Conservation (phyloP, 2,797 vertebrate genomes). For the Sebastes nivosus region DNA sequence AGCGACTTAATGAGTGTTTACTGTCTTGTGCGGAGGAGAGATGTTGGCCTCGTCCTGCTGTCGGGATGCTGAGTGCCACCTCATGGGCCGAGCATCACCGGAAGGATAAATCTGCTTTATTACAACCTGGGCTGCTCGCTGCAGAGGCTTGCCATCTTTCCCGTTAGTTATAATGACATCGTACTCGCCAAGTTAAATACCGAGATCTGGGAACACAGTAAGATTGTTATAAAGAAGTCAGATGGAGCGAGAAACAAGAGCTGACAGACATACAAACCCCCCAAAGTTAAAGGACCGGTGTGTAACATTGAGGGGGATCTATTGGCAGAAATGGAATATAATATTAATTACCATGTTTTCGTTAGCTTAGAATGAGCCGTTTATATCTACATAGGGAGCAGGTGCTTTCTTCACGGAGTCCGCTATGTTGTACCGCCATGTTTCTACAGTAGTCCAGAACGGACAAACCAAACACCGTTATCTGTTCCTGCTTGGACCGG, state of each 20-base stretch:
- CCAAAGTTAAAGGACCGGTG: background rate
- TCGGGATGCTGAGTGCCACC: constrained; percentile 46
- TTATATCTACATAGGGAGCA: too few species aligned
- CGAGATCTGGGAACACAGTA: background rate
- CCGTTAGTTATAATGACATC: background rate
- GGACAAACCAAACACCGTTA: too few species aligned
- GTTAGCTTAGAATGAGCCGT: too few species aligned
- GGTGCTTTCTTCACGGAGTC: too few species aligned
- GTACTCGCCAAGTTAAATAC: background rate
- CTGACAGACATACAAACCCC: background rate
- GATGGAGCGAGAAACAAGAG: background rate
- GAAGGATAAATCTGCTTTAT: background rate
- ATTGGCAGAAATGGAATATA: too few species aligned
- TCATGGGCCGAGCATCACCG: constrained; percentile 6
- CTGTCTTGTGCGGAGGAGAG: constrained; percentile 40
- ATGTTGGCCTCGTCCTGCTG: constrained; percentile 51
- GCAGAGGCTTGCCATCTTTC: background rate
- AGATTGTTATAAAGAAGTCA: background rate
- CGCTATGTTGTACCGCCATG: rapidly evolving
- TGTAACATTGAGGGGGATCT: too few species aligned
- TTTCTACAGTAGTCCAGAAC: too few species aligned
- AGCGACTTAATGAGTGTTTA: constrained; percentile 77
- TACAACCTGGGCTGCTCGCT: background rate
- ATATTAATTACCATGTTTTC: too few species aligned
- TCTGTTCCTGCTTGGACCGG: too few species aligned